phyloP scores from a whole-genome alignment of 2,888 invertebrate genomes.

The Oegoconia quadripuncta region DNA sequence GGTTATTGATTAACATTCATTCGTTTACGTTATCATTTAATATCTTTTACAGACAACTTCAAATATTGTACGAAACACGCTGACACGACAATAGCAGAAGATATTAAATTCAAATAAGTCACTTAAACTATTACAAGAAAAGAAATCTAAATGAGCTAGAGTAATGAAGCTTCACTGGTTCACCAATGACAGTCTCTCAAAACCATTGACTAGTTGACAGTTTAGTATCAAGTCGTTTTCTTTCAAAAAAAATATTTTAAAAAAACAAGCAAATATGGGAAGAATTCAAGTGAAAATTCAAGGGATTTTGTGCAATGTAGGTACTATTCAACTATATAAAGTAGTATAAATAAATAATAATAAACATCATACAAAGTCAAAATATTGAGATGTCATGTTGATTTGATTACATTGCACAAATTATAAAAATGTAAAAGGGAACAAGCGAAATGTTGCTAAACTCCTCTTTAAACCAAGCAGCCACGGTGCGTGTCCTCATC shows the following conservation, averaged over 20 bases:
- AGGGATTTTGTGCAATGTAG: constrained; percentile 5
- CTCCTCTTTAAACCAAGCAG: constrained; percentile 37
- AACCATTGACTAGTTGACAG: constrained; percentile 63
- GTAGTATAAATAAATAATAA: neutral
- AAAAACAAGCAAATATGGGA: constrained; percentile 10
- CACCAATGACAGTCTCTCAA: constrained; percentile 48
- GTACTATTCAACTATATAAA: neutral
- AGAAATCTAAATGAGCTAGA: constrained; percentile 51
- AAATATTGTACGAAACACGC: constrained; percentile 2
- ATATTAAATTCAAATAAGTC: constrained; percentile 41
- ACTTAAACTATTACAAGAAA: constrained; percentile 39
- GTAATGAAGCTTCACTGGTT: constrained; percentile 50
- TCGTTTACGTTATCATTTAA: constrained; percentile 36
- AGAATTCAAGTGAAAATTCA: constrained; percentile 11
- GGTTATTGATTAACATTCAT: constrained; percentile 45
- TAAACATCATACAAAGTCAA: neutral
- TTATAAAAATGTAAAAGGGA: constrained; percentile 22
- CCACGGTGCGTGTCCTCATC: constrained; percentile 3
- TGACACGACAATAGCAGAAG: constrained; percentile 23
- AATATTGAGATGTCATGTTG: constrained; percentile 7
- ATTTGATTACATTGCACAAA: constrained; percentile 28
- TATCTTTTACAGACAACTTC: constrained; percentile 34
- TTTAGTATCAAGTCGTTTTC: constrained; percentile 37
- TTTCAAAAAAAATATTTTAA: constrained; percentile 16
- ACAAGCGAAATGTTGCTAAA: constrained; percentile 58